phyloP scores from a whole-genome alignment of 64 coral and sea anemone genomes.

The Montipora cactus region DNA sequence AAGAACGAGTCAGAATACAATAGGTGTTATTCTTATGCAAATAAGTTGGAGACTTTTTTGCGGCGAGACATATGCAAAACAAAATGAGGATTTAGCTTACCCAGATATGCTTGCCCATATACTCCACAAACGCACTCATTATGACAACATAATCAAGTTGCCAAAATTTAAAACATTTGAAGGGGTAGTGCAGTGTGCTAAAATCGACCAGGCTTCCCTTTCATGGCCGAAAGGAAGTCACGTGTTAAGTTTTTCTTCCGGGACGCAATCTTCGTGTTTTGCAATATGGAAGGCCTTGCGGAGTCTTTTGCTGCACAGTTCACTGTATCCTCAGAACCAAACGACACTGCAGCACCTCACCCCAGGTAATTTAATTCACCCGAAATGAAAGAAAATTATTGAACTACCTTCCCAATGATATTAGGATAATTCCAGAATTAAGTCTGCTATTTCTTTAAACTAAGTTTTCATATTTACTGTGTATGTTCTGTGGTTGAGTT shows the following conservation, averaged over 20 bases:
- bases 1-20: too few relatives aligned
- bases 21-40: too few relatives aligned
- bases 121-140: conserved; percentile 8
- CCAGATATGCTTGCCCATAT: background rate
- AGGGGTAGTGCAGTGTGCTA: too few relatives aligned
- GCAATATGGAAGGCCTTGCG: conserved; percentile 79
- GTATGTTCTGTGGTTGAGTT: too few relatives aligned
- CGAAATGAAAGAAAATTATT: too few relatives aligned
- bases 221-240: background rate
- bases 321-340: conserved; percentile 84
- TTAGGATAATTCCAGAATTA: too few relatives aligned
- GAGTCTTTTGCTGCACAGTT: conserved; percentile 77
- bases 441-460: too few relatives aligned
- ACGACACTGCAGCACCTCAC: conserved; percentile 89
- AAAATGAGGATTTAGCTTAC: background rate
- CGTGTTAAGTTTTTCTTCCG: background rate
- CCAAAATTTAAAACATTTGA: too few relatives aligned
- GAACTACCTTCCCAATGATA: too few relatives aligned
- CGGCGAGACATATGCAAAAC: too few relatives aligned
- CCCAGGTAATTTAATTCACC: conserved; percentile 58
- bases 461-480: too few relatives aligned
- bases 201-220: background rate
- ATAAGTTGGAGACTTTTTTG: too few relatives aligned
- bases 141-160: background rate
- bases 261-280: background rate